Evolutionary conservation across 2,113 vertebrate genomes (phyloP).

Genomic region (Paramisgurnus dabryanus): DNA sequence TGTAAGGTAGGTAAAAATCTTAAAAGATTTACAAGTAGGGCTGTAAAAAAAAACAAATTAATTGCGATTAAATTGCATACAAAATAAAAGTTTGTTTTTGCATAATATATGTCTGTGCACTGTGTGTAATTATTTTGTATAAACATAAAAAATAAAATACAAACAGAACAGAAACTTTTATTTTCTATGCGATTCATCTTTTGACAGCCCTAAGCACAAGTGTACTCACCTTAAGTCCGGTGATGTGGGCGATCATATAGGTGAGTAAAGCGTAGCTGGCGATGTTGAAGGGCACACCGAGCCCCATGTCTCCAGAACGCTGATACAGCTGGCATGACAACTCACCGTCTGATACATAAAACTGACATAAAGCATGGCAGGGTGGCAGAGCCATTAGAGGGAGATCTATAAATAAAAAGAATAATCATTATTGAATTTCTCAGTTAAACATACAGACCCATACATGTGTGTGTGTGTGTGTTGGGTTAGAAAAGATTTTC

Average conservation of each 20-base stretch:
- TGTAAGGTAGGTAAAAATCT: too few relatives aligned
- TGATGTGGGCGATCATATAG: slow-evolving; percentile 96
- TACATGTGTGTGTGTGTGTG: neutral
- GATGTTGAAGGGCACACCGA: slow-evolving; percentile 97
- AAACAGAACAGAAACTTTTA: too few relatives aligned
- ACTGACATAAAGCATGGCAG: slow-evolving; percentile 94
- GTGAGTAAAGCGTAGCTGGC: slow-evolving; percentile 96
- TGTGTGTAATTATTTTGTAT: too few relatives aligned
- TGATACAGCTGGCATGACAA: slow-evolving; percentile 96
- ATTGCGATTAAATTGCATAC: too few relatives aligned
- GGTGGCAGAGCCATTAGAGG: slow-evolving; percentile 93
- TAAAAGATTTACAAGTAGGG: too few relatives aligned
- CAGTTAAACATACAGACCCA: neutral
- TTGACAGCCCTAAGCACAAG: too few relatives aligned
- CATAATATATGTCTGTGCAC: too few relatives aligned
- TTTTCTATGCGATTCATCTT: too few relatives aligned
- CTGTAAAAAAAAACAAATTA: too few relatives aligned
- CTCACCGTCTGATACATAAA: slow-evolving; percentile 89
- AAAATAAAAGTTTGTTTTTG: too few relatives aligned
- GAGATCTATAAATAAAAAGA: slow-evolving; percentile 76
- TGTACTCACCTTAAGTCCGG: slow-evolving; percentile 83
- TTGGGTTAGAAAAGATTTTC: neutral
- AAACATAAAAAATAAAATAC: too few relatives aligned
- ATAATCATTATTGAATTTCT: neutral
- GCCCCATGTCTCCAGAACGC: slow-evolving; percentile 93